These are phyloP conservation scores for Dasypolia templi DNA, from an alignment of 2,888 invertebrate species.

Conservation along the genomic window DNA sequence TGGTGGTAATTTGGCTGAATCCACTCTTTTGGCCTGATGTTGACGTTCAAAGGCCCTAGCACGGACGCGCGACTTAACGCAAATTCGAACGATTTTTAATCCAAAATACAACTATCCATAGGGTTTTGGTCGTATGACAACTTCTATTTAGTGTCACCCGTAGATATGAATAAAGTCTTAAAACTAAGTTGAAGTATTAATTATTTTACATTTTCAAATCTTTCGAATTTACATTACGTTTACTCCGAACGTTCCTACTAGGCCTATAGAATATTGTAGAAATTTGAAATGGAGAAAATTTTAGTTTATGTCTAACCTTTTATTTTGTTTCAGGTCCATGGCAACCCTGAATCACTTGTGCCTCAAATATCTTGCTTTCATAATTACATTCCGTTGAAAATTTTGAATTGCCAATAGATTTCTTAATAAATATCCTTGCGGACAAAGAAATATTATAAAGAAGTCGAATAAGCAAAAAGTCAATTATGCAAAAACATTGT, in stretches of 20 bases:
- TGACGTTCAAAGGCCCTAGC: constrained; percentile 19
- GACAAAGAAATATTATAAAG: constrained; percentile 26
- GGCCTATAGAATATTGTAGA: constrained; percentile 4
- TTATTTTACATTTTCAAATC: background rate
- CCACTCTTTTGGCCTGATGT: constrained; percentile 63
- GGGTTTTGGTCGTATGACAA: background rate
- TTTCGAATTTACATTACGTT: background rate
- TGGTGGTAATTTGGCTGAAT: constrained; percentile 80
- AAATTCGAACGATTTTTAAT: background rate
- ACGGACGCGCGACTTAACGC: background rate
- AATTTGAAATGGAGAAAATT: background rate
- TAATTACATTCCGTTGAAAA: background rate
- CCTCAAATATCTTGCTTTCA: background rate
- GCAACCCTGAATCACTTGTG: background rate
- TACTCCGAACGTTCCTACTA: background rate
- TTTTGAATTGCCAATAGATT: background rate
- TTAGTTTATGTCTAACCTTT: background rate
- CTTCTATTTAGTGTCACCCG: background rate
- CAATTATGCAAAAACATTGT: constrained; percentile 1
- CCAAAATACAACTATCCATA: background rate
- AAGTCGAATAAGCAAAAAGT: background rate
- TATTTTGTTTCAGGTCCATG: background rate
- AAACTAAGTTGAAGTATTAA: background rate
- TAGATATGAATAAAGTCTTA: background rate
- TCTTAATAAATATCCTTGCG: background rate